Evolutionary conservation across 2,888 invertebrate genomes (phyloP).

Genomic region (Nymphalis c-album): DNA sequence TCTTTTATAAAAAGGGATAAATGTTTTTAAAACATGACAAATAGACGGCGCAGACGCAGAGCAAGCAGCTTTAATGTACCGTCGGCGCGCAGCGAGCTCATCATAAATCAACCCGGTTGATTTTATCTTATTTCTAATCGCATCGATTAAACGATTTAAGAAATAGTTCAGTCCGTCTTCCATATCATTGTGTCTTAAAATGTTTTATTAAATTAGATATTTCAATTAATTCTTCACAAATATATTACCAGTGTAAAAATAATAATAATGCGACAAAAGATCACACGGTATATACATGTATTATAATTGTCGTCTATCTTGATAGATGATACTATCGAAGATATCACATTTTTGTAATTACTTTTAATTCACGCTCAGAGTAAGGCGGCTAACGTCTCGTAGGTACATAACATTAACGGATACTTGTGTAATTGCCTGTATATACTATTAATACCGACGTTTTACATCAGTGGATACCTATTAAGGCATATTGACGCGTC

Average conservation of each 20-base stretch:
- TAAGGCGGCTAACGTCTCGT: too few relatives aligned
- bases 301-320: too few relatives aligned
- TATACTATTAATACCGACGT: neutral
- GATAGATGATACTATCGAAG: too few relatives aligned
- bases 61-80: slow-evolving; percentile 31
- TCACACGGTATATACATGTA: too few relatives aligned
- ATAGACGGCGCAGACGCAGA: slow-evolving; percentile 29
- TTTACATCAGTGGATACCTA: neutral
- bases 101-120: slow-evolving; percentile 47
- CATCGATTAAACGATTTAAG: slow-evolving; percentile 46
- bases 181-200: slow-evolving; percentile 19
- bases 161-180: slow-evolving; percentile 35
- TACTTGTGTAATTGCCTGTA: neutral
- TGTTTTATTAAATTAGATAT: slow-evolving; percentile 16
- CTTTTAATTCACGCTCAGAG: too few relatives aligned
- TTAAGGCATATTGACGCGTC: slow-evolving; percentile 48
- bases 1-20: slow-evolving; percentile 4
- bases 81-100: slow-evolving; percentile 41
- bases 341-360: too few relatives aligned
- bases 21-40: slow-evolving; percentile 29
- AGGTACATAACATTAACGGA: too few relatives aligned
- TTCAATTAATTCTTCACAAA: neutral
- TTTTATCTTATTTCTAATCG: slow-evolving; percentile 50
- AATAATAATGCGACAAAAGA: too few relatives aligned
- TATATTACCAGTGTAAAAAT: too few relatives aligned